Evolutionary conservation across 1,140 invertebrate species (phyloP).

Genomic region (Tetramorium alpestre): DNA sequence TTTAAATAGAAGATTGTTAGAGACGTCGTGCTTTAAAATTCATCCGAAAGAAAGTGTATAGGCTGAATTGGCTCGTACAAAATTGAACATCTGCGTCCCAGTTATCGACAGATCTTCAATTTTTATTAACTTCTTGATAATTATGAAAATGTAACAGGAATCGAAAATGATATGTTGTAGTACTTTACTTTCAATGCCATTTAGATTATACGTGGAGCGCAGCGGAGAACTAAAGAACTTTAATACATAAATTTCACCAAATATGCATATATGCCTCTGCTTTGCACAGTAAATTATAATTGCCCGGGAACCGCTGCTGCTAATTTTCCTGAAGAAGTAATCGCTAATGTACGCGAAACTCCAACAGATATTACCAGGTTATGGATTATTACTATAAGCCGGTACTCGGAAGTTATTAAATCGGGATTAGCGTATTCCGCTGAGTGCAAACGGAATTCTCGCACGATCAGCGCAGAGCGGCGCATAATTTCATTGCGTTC

Average conservation of each 20-base stretch:
- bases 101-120: not conserved
- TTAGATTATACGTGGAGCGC: not conserved
- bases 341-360: conserved; percentile 30
- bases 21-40: not conserved
- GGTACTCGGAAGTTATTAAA: conserved; percentile 35
- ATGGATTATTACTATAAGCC: conserved; percentile 23
- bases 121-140: not conserved
- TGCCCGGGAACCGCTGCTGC: not conserved
- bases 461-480: conserved; percentile 11
- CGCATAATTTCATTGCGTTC: not conserved
- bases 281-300: not conserved
- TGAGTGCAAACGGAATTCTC: conserved; percentile 31
- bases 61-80: not conserved
- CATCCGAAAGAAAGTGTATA: not conserved
- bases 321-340: conserved; percentile 11
- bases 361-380: conserved; percentile 26
- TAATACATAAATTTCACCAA: not conserved
- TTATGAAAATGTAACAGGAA: not conserved
- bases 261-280: not conserved
- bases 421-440: conserved; percentile 25
- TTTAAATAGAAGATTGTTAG: not conserved
- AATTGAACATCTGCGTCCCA: conserved; percentile 26
- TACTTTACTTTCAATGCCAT: not conserved
- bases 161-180: not conserved
- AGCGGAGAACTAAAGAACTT: not conserved